Percentiles rank a stretch among this genome's conserved stretches.
These are phyloP conservation scores for Brachyopa scutellaris DNA, from an alignment of 2,888 invertebrate species.

Conservation along the genomic window DNA sequence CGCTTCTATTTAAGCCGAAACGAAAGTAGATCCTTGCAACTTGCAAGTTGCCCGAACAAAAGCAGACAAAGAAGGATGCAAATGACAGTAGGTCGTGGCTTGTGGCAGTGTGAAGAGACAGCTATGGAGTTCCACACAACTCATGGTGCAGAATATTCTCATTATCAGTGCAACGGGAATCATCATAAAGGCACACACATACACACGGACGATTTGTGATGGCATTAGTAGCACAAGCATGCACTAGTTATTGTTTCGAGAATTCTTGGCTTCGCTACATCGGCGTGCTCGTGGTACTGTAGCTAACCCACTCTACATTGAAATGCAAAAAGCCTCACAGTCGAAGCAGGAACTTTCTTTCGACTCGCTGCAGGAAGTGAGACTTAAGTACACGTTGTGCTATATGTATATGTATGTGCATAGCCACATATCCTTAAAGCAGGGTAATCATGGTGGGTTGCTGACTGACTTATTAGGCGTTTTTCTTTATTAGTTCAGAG, in stretches of 20 bases:
- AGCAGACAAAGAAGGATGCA: slow-evolving; percentile 35
- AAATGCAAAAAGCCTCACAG: slow-evolving; percentile 13
- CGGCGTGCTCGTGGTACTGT: neutral
- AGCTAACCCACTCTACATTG: neutral
- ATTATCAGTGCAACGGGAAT: slow-evolving; percentile 57
- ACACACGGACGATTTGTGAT: slow-evolving; percentile 22
- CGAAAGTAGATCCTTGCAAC: slow-evolving; percentile 57
- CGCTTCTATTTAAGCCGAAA: slow-evolving; percentile 65
- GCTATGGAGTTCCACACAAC: neutral
- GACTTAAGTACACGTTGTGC: slow-evolving; percentile 33
- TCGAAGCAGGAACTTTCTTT: slow-evolving; percentile 35
- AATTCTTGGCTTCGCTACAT: slow-evolving; percentile 53
- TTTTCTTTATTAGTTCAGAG: too few relatives aligned
- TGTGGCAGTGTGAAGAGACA: neutral
- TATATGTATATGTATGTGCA: neutral
- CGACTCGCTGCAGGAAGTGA: slow-evolving; percentile 45
- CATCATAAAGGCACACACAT: slow-evolving; percentile 17
- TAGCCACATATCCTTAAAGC: slow-evolving; percentile 56
- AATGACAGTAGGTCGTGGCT: slow-evolving; percentile 17
- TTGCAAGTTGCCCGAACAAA: slow-evolving; percentile 39
- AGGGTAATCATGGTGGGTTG: slow-evolving; percentile 59
- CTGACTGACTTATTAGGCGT: too few relatives aligned
- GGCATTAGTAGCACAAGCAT: slow-evolving; percentile 44
- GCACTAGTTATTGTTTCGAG: slow-evolving; percentile 48
- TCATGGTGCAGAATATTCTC: slow-evolving; percentile 31